phyloP scores from a whole-genome alignment of 2,888 invertebrate genomes.

The Ophraella communa region DNA sequence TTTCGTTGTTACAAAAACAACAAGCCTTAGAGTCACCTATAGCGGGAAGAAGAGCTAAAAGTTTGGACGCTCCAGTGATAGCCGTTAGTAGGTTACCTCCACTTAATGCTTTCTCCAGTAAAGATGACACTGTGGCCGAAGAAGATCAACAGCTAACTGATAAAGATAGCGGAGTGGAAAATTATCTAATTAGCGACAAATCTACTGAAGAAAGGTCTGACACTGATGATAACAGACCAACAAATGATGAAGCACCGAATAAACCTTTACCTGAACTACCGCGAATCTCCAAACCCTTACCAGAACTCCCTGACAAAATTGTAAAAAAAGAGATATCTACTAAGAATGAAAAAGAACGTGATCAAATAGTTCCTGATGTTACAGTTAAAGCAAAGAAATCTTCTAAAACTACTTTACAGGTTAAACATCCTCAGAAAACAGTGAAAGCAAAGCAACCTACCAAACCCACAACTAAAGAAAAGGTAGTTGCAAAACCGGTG shows the following conservation, averaged over 20 bases:
- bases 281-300: constrained; percentile 3
- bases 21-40: constrained; percentile 79
- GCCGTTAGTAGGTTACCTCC: constrained; percentile 80
- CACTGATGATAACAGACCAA: constrained; percentile 34
- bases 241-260: constrained; percentile 19
- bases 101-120: constrained; percentile 85
- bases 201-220: constrained; percentile 44
- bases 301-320: constrained; percentile 25
- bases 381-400: constrained; percentile 45
- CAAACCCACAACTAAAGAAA: constrained; percentile 29
- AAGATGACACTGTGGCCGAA: constrained; percentile 85
- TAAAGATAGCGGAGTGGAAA: constrained; percentile 43
- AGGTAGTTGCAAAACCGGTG: constrained; percentile 35
- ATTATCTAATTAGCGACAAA: constrained; percentile 42
- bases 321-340: constrained; percentile 5
- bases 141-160: constrained; percentile 65
- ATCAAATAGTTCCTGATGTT: constrained; percentile 60
- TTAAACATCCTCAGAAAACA: constrained; percentile 37
- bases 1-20: constrained; percentile 76
- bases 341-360: constrained; percentile 54
- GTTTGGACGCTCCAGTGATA: constrained; percentile 84
- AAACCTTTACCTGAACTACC: constrained; percentile 23
- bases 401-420: constrained; percentile 41
- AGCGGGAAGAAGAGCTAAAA: constrained; percentile 79
- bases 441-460: constrained; percentile 37